Evolutionary conservation across 2,797 vertebrate species (phyloP).

Genomic region (Liparis tanakae): DNA sequence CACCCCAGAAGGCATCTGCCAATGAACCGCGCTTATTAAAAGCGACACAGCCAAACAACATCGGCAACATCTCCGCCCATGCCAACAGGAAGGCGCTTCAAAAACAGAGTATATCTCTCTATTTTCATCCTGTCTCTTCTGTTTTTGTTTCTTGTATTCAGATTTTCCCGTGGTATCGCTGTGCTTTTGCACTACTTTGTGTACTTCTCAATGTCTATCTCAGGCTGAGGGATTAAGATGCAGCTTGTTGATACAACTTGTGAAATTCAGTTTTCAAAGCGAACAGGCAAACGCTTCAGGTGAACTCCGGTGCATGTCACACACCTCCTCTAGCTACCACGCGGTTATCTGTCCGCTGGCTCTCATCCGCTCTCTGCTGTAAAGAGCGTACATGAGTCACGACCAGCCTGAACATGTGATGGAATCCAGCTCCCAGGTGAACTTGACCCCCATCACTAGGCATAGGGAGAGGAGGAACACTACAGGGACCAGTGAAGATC

Average conservation of each 20-base stretch:
- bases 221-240: slow-evolving; percentile 28
- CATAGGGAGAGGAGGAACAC: slow-evolving; percentile 59
- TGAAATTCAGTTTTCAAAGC: slow-evolving; percentile 46
- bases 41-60: slow-evolving; percentile 67
- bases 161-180: slow-evolving; percentile 5
- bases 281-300: slow-evolving; percentile 20
- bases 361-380: slow-evolving; percentile 35
- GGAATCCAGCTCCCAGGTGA: slow-evolving; percentile 65
- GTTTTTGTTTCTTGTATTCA: slow-evolving; percentile 19
- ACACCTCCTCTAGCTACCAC: slow-evolving; percentile 24
- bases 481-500: slow-evolving; percentile 60
- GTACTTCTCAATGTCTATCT: slow-evolving; percentile 5
- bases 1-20: slow-evolving; percentile 60
- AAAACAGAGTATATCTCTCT: slow-evolving; percentile 18
- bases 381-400: slow-evolving; percentile 58
- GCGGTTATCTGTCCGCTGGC: slow-evolving; percentile 39
- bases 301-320: slow-evolving; percentile 37
- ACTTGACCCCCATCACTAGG: slow-evolving; percentile 60
- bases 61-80: slow-evolving; percentile 52
- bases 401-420: slow-evolving; percentile 68
- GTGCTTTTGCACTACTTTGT: not conserved
- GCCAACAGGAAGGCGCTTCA: slow-evolving; percentile 60
- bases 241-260: slow-evolving; percentile 6
- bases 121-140: slow-evolving; percentile 17
- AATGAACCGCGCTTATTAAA: slow-evolving; percentile 69